Percentiles rank a stretch among this genome's conserved stretches.
Evolutionary conservation across 2,113 vertebrate species (phyloP).

Genomic region (Notechis scutatus): DNA sequence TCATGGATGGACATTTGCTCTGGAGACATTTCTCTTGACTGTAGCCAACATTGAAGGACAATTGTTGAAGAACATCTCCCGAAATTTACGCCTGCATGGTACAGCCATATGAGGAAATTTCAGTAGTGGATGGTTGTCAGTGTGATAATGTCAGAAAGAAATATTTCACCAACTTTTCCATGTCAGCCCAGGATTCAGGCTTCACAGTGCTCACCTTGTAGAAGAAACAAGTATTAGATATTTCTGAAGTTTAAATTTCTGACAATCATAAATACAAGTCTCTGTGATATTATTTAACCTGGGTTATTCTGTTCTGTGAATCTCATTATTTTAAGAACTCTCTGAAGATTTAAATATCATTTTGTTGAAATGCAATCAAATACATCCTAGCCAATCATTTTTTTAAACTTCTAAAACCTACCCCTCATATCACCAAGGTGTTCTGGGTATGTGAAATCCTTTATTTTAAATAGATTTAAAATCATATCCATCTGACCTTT

Average conservation of each 20-base stretch:
- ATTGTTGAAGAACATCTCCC: neutral
- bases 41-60: neutral
- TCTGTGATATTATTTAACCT: neutral
- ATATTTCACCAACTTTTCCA: neutral
- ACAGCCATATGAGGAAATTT: neutral
- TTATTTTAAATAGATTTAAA: constrained; percentile 3
- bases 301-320: neutral
- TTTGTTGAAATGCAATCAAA: neutral
- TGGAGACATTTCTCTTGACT: neutral
- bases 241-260: neutral
- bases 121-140: neutral
- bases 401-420: neutral
- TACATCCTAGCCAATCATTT: neutral
- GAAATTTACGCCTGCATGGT: neutral
- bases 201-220: neutral
- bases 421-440: neutral
- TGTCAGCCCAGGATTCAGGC: neutral
- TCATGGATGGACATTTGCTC: neutral
- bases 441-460: neutral
- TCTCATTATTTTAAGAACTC: neutral
- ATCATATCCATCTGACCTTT: neutral
- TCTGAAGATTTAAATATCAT: neutral
- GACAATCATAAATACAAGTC: neutral
- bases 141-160: neutral
- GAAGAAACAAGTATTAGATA: neutral